These are phyloP conservation scores for Antechinus flavipes DNA, from an alignment of 2,113 vertebrate species.

Conservation along the genomic window DNA sequence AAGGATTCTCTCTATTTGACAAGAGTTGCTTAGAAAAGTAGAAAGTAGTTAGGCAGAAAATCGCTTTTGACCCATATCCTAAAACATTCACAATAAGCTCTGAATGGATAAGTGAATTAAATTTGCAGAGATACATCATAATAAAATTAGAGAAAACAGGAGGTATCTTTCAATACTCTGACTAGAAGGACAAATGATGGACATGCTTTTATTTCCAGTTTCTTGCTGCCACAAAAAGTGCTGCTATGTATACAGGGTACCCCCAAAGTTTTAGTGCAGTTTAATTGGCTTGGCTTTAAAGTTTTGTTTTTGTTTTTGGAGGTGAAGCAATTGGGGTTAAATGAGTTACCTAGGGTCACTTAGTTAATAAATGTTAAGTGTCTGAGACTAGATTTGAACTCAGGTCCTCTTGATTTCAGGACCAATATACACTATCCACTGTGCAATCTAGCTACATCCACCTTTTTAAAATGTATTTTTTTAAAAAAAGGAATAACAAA, in stretches of 20 bases:
- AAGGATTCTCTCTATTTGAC: neutral
- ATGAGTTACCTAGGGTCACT: too few species aligned
- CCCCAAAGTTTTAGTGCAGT: neutral
- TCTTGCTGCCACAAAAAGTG: neutral
- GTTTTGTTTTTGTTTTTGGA: too few species aligned
- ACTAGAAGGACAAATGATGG: neutral
- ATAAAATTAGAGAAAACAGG: neutral
- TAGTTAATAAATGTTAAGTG: too few species aligned
- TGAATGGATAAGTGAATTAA: neutral
- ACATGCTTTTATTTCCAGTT: neutral
- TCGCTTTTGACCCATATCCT: neutral
- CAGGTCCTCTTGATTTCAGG: too few species aligned
- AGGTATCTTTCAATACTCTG: neutral
- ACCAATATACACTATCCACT: too few species aligned
- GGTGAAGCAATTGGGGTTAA: too few species aligned
- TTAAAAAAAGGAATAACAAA: too few species aligned
- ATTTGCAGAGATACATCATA: neutral
- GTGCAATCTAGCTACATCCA: too few species aligned
- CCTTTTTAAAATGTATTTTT: too few species aligned
- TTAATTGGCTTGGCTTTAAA: neutral
- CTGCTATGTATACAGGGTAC: neutral
- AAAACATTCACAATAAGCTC: neutral
- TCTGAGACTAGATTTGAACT: too few species aligned
- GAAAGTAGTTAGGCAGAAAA: neutral
- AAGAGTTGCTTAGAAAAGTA: neutral